Evolutionary conservation across 1,140 invertebrate genomes (phyloP), one percentile per base, ranked within the genome.

Genomic region (Micrasema minimum): DNA sequence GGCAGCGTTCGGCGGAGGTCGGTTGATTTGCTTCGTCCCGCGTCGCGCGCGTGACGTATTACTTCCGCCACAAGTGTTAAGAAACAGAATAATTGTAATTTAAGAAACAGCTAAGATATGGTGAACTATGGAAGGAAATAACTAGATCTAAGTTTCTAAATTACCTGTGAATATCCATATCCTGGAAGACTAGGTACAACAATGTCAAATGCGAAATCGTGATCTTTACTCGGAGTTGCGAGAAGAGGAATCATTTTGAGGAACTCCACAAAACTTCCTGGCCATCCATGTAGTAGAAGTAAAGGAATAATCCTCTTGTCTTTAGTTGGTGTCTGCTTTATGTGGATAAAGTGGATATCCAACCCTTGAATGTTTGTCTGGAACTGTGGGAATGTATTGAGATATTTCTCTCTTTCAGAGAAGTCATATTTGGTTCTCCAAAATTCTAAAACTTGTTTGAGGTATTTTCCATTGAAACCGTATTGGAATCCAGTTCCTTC

Each of bases 251-350:
- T 90, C 1, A 95, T 84, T 76, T 94, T 91, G 73, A 93, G 92
- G 79, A 96, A 96, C 80, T 97, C 94, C 11, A 91, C 84, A 1
- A 96, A 85, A 0, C 92, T 93, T 23, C 96, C 94, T 2, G 96
- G 96, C 96, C 95, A 98, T n/a, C 96, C 95, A 77, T 97, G 95
- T 3, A 94, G 76, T 0, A 97, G 22, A 0, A 97, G 76, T 16
- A 96, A 46, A 0, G 93, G 93, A 4, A 91, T 72, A 0, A 94
- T 85, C 22, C 81, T 87, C 14, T 77, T 18, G 50, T 69, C 75
- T 57, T 75, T 62, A 3, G 71, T 5, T 11, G 41, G 18, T 12
- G 10, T 20, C 43, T 66, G 77, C 31, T 77, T 59, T 0, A 86
- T 86, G 69, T 89, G 89, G 14, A 92, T 85, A 74, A 88, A 94